These are phyloP conservation scores for Brienomyrus brachyistius DNA, from an alignment of 2,113 vertebrate species.

Conservation along the genomic window DNA sequence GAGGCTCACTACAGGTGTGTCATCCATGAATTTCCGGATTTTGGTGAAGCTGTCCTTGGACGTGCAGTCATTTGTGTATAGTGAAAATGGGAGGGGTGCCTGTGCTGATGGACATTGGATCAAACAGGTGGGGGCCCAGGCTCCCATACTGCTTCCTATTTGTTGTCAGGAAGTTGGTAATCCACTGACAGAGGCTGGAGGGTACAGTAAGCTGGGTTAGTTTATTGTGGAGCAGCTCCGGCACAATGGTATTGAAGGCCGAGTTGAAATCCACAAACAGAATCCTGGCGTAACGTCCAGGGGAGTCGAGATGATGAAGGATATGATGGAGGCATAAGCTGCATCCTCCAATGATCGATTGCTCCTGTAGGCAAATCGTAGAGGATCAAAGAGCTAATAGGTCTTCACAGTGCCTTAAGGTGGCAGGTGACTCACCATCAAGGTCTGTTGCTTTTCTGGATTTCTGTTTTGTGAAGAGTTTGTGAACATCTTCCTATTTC, in stretches of 20 bases:
- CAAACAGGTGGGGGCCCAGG: background rate
- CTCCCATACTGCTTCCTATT: background rate
- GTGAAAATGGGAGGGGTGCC: background rate
- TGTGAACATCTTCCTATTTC: no score
- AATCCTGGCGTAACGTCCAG: no score
- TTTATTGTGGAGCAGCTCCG: background rate
- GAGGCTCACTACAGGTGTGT: no score
- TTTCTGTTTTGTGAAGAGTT: no score
- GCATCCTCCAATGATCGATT: no score
- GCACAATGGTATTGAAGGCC: background rate
- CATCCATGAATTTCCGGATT: background rate
- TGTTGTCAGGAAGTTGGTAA: background rate
- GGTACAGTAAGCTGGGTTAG: background rate
- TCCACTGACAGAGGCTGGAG: background rate
- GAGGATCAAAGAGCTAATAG: no score
- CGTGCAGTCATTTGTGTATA: background rate
- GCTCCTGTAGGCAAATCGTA: no score
- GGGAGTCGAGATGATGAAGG: no score
- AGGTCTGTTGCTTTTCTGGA: no score
- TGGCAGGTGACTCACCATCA: no score
- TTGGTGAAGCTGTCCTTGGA: background rate
- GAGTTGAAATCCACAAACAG: background rate
- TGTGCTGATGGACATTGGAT: background rate
- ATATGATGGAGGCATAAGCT: no score
- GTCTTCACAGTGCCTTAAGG: no score